Evolutionary conservation across 2,888 invertebrate genomes (phyloP).

Genomic region (Drosophila nigricruria): DNA sequence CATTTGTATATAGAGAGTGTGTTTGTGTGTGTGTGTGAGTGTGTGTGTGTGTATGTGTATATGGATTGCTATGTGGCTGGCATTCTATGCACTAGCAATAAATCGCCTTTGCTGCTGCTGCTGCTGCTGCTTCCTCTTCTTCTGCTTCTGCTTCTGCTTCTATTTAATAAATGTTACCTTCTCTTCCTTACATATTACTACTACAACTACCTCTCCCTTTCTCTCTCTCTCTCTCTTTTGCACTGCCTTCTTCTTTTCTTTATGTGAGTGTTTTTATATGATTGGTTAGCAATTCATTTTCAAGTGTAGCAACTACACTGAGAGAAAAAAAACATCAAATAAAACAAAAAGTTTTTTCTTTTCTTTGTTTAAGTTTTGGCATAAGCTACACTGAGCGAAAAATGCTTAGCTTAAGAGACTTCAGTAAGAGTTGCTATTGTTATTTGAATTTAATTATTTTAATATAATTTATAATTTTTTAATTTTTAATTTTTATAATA

Average conservation of each 20-base stretch:
- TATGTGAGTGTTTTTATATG: slow-evolving; percentile 2
- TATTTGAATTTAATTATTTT: too few species aligned
- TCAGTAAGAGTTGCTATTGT: too few species aligned
- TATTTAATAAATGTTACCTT: slow-evolving; percentile 11
- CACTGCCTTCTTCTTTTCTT: neutral
- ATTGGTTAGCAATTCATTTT: slow-evolving; percentile 23
- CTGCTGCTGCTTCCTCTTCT: neutral
- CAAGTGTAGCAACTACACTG: slow-evolving; percentile 6
- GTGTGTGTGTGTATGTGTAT: slow-evolving; percentile 17
- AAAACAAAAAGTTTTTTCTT: too few species aligned
- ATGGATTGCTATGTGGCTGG: slow-evolving; percentile 53
- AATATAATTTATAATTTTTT: neutral
- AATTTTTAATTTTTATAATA: too few species aligned
- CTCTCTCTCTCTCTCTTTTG: slow-evolving; percentile 5
- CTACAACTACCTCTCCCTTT: neutral
- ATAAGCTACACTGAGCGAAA: slow-evolving; percentile 10
- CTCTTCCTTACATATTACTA: slow-evolving; percentile 3
- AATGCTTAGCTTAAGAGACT: too few species aligned
- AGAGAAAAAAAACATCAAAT: neutral
- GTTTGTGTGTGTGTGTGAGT: neutral
- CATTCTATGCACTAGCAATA: slow-evolving; percentile 40
- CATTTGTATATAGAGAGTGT: slow-evolving; percentile 62
- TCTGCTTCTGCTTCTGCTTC: neutral
- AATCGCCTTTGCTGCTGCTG: slow-evolving; percentile 32
- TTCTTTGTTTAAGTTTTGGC: neutral